Evolutionary conservation across 2,113 vertebrate genomes (phyloP).

Genomic region (Scalopus aquaticus): DNA sequence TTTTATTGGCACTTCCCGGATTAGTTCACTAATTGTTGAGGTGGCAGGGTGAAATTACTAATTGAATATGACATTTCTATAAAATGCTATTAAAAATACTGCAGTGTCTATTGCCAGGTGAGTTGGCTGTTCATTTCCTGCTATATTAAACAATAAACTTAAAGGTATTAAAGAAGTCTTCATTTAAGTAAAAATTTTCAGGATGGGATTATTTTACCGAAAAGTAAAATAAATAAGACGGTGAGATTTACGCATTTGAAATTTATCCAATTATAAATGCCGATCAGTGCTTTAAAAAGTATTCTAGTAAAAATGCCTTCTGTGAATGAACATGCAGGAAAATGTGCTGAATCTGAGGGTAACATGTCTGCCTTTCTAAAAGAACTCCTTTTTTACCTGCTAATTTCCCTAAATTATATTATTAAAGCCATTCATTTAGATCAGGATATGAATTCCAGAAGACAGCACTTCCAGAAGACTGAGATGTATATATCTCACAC

Average conservation of each 20-base stretch:
- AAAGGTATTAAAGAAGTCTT: not conserved
- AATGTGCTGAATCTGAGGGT: not conserved
- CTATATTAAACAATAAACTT: conserved; percentile 19
- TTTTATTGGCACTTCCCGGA: conserved; percentile 49
- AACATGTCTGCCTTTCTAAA: not conserved
- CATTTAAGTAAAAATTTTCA: not conserved
- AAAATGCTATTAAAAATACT: conserved; percentile 53
- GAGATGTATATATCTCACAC: no score
- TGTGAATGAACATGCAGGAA: not conserved
- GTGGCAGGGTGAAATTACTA: conserved; percentile 20
- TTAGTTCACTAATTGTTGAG: conserved; percentile 57
- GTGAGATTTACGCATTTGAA: not conserved
- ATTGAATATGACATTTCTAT: conserved; percentile 31
- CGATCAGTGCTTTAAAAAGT: not conserved
- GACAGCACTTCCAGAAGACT: no score
- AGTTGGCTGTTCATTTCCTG: not conserved
- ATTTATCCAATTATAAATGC: not conserved
- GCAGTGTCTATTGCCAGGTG: not conserved
- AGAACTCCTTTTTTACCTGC: not conserved
- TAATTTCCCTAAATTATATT: not conserved
- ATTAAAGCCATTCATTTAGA: not conserved
- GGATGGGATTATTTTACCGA: not conserved
- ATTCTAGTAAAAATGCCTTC: not conserved
- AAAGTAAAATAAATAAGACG: not conserved
- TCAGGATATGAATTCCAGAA: not conserved